phyloP scores from a whole-genome alignment of 2,797 vertebrate genomes.

The Parauchenoglanis ngamensis region DNA sequence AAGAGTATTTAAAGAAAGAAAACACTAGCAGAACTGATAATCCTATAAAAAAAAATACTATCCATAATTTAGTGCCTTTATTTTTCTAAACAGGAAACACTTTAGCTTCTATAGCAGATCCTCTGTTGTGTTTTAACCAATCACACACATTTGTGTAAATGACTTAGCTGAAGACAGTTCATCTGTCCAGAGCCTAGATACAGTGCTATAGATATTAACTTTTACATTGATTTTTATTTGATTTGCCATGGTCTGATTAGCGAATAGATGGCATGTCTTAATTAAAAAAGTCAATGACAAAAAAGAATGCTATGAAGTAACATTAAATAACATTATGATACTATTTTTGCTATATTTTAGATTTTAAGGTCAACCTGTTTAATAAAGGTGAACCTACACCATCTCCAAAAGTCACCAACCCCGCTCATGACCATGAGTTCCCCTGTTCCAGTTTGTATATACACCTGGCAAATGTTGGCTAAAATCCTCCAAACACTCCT shows the following conservation, averaged over 20 bases:
- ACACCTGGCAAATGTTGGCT: constrained; percentile 23
- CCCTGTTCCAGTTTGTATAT: neutral
- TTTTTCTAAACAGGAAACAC: neutral
- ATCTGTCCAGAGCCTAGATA: neutral
- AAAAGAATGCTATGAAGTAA: neutral
- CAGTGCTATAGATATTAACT: neutral
- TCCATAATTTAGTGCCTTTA: no score
- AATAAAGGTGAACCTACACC: neutral
- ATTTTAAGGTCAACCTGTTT: neutral
- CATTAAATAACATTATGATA: neutral
- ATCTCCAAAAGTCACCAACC: neutral
- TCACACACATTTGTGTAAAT: neutral
- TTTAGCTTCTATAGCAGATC: neutral
- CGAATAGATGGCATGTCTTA: neutral
- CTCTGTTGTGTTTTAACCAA: neutral
- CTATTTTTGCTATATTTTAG: neutral
- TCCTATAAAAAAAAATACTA: neutral
- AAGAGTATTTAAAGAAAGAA: neutral
- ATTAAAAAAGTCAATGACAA: neutral
- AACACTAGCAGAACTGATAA: neutral
- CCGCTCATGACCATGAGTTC: neutral
- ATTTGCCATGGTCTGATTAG: neutral
- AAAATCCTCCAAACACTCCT: neutral
- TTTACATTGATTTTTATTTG: neutral
- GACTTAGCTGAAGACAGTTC: neutral